A percentile compares a stretch with the other conserved stretches of the same genome.
These are phyloP conservation scores for Dermatemys mawii DNA, from an alignment of 2,113 vertebrate species.

Conservation along the genomic window DNA sequence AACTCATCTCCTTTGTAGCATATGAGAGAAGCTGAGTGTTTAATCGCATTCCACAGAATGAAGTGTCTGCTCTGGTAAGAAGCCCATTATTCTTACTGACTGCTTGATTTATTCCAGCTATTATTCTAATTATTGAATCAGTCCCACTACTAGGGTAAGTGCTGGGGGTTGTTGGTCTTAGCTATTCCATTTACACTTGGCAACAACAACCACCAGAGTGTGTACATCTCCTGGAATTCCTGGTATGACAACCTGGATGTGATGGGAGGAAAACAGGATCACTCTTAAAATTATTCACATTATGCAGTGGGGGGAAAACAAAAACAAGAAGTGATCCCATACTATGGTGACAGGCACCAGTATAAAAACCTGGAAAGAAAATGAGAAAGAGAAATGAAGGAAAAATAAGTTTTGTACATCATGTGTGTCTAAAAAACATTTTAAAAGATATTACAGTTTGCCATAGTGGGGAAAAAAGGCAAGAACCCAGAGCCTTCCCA, in stretches of 20 bases:
- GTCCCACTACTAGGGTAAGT: constrained; percentile 36
- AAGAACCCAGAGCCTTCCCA: not conserved
- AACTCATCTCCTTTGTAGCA: constrained; percentile 8
- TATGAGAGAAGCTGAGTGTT: constrained; percentile 6
- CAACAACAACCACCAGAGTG: accelerated
- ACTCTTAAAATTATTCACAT: accelerated
- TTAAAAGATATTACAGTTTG: too few species aligned
- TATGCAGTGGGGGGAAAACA: not conserved
- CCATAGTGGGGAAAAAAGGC: accelerated
- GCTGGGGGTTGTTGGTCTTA: not conserved
- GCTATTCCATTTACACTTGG: not conserved
- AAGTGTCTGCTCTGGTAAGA: constrained; percentile 51
- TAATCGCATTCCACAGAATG: constrained; percentile 13
- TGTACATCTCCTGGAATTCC: accelerated
- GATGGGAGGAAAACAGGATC: not conserved
- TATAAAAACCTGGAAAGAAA: not conserved
- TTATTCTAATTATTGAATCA: constrained; percentile 68
- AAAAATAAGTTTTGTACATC: accelerated
- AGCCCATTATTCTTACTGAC: constrained; percentile 68
- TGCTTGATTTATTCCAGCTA: constrained; percentile 56
- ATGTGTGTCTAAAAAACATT: not conserved
- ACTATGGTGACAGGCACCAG: not conserved
- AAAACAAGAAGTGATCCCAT: not conserved
- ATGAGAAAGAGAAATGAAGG: not conserved
- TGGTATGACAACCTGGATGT: not conserved